Conservation (phyloP, 1,140 invertebrate genomes). For the Lucilia sericata region DNA sequence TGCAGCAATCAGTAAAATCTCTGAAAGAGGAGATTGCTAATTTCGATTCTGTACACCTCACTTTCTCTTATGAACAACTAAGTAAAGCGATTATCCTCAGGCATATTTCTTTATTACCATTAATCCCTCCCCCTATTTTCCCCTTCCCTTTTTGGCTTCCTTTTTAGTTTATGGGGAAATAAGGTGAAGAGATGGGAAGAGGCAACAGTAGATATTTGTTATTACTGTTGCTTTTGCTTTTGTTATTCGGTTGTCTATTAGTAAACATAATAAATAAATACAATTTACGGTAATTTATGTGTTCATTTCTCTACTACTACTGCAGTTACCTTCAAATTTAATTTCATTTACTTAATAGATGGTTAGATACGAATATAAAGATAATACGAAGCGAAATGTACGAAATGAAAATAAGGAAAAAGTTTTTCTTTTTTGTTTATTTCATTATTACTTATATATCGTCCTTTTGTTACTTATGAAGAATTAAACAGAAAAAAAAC, state of each 20-base stretch:
- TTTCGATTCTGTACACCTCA: background rate
- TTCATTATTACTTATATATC: slow-evolving; percentile 27
- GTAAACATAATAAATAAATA: slow-evolving; percentile 42
- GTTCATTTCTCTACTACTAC: slow-evolving; percentile 29
- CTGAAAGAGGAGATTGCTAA: no score
- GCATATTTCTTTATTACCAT: slow-evolving; percentile 27
- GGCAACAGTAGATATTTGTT: background rate
- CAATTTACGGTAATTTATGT: slow-evolving; percentile 41
- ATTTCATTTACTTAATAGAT: slow-evolving; percentile 29
- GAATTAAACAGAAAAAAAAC: background rate
- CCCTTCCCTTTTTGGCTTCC: background rate
- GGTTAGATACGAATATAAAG: background rate
- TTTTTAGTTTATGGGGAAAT: background rate
- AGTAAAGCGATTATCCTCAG: slow-evolving; percentile 22
- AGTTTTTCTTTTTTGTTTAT: background rate
- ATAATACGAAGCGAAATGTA: background rate
- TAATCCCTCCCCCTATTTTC: background rate
- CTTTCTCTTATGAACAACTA: background rate
- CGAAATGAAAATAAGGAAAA: background rate
- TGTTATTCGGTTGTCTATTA: slow-evolving; percentile 40
- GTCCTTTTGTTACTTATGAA: background rate
- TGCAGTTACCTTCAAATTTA: slow-evolving; percentile 39
- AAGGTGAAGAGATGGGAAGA: background rate
- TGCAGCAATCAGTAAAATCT: no score
- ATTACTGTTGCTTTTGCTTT: slow-evolving; percentile 16